Conservation (phyloP, 2,113 vertebrate genomes). For the Peromyscus californicus region DNA sequence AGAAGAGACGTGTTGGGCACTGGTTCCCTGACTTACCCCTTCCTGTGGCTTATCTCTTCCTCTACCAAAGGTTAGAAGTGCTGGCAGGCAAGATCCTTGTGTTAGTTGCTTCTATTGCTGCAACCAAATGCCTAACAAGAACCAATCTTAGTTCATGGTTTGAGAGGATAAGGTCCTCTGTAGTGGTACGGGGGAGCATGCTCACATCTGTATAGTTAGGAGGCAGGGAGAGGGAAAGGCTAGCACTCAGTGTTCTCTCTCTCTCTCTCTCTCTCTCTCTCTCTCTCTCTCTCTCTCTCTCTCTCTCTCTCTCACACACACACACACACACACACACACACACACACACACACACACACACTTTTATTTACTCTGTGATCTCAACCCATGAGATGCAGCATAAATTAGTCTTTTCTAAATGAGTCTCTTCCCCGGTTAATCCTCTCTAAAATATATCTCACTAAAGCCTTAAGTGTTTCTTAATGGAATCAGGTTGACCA, state of each 20-base stretch:
- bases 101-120: not conserved
- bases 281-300: not conserved
- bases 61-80: not conserved
- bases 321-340: too few relatives aligned
- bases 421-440: not conserved
- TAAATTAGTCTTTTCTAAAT: not conserved
- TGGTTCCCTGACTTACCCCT: not conserved
- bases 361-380: not conserved
- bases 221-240: not conserved
- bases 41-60: not conserved
- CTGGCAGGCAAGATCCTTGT: fast-evolving
- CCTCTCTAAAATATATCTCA: not conserved
- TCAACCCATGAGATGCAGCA: not conserved
- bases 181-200: too few relatives aligned
- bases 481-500: not conserved
- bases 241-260: too few relatives aligned
- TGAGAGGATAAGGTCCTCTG: not conserved
- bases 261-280: not conserved
- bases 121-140: not conserved
- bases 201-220: not conserved
- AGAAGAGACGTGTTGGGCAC: not conserved
- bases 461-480: not conserved
- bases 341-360: too few relatives aligned
- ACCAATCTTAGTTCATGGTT: not conserved
- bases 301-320: too few relatives aligned